Evolutionary conservation across 2,797 vertebrate species (phyloP).

Genomic region (Takifugu ocellatus): DNA sequence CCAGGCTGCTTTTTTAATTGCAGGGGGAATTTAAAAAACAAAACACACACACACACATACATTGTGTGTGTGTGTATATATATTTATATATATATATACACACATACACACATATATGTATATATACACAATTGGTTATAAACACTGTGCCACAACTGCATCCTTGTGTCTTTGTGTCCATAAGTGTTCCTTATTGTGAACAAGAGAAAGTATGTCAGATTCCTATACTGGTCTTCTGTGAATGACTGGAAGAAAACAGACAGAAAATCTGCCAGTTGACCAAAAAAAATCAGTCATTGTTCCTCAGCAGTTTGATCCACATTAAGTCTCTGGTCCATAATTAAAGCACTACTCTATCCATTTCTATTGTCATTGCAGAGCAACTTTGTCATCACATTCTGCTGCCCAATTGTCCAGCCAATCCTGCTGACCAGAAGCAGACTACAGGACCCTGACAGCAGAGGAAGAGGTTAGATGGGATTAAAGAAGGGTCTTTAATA

Average conservation of each 20-base stretch:
- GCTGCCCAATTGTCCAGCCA: constrained; percentile 21
- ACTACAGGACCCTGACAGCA: constrained; percentile 24
- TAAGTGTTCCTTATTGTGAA: constrained; percentile 29
- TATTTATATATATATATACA: too few species aligned
- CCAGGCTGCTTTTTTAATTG: constrained; percentile 29
- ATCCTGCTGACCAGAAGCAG: constrained; percentile 18
- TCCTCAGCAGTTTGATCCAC: constrained; percentile 11
- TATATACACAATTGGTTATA: background rate
- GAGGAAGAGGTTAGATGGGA: constrained; percentile 5
- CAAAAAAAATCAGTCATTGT: constrained; percentile 17
- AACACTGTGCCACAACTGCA: constrained; percentile 44
- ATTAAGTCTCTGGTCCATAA: constrained; percentile 37
- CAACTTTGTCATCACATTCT: constrained; percentile 13
- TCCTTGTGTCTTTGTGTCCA: constrained; percentile 22
- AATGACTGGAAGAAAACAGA: constrained; percentile 38
- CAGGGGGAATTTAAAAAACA: constrained; percentile 21
- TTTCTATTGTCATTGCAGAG: constrained; percentile 7
- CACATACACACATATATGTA: too few species aligned
- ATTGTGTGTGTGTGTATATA: background rate
- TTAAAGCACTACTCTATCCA: constrained; percentile 4
- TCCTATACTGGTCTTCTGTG: constrained; percentile 34
- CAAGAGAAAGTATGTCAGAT: constrained; percentile 23
- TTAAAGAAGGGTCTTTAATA: background rate
- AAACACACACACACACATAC: too few species aligned
- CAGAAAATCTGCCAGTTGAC: constrained; percentile 15